Evolutionary conservation across 2,797 vertebrate species (phyloP).

Genomic region (Acrossocheilus wenchowensis): DNA sequence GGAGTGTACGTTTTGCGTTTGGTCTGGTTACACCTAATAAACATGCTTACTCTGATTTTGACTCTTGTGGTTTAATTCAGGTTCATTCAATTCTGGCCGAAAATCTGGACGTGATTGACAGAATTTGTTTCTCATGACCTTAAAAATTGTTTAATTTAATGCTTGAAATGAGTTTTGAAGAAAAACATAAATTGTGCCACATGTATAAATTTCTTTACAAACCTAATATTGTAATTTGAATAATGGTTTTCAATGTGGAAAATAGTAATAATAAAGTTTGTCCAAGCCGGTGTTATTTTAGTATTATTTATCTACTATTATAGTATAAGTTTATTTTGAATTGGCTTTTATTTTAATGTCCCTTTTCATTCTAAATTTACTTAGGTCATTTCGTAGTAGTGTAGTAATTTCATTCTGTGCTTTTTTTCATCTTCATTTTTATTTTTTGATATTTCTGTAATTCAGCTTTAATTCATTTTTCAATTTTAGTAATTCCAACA

Average conservation of each 20-base stretch:
- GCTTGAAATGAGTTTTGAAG: not conserved
- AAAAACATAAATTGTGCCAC: not conserved
- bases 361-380: not conserved
- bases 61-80: not conserved
- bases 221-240: not conserved
- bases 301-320: not conserved
- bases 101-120: not conserved
- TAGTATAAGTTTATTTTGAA: not conserved
- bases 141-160: not conserved
- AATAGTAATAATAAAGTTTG: no score
- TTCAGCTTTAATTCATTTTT: not conserved
- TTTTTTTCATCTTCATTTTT: not conserved
- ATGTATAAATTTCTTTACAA: not conserved
- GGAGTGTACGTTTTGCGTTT: constrained; percentile 64
- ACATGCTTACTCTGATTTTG: constrained; percentile 53
- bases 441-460: not conserved
- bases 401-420: not conserved
- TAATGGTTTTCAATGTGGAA: not conserved
- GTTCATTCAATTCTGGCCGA: not conserved
- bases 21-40: constrained; percentile 61
- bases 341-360: not conserved
- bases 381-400: not conserved
- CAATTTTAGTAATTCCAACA: not conserved
- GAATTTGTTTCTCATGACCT: not conserved
- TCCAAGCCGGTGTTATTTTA: not conserved